A percentile compares a stretch with the other conserved stretches of the same genome.
These are phyloP conservation scores for Syngnathus scovelli DNA, from an alignment of 2,113 vertebrate species.

Conservation along the genomic window DNA sequence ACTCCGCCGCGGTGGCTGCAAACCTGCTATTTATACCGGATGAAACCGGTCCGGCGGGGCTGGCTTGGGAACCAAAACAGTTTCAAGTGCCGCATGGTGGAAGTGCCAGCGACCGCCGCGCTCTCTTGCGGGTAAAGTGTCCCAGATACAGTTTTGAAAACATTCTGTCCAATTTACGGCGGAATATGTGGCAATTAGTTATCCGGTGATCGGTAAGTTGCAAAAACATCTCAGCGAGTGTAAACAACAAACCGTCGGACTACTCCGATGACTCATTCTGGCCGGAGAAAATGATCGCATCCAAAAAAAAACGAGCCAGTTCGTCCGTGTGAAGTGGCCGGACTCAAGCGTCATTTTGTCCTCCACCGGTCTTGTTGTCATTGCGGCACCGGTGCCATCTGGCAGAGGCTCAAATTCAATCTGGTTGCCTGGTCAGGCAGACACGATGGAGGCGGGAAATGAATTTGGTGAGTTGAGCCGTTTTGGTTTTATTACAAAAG, in stretches of 20 bases:
- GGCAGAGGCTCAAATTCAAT: conserved; percentile 34
- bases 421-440: conserved; percentile 24
- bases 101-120: not conserved
- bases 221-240: not conserved
- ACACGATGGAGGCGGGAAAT: conserved; percentile 33
- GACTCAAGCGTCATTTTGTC: conserved; percentile 22
- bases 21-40: conserved; percentile 54
- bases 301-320: not conserved
- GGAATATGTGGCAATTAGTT: too few species aligned
- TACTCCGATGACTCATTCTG: not conserved
- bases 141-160: not conserved
- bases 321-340: conserved; percentile 1
- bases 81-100: conserved; percentile 3
- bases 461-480: conserved; percentile 32
- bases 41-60: conserved; percentile 33
- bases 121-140: not conserved
- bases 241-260: not conserved
- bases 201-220: not conserved
- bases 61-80: conserved; percentile 22
- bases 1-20: conserved; percentile 35
- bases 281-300: not conserved
- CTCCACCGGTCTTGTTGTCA: conserved; percentile 25
- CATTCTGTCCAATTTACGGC: not conserved
- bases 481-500: conserved; percentile 46
- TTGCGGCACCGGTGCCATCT: conserved; percentile 32